Evolutionary conservation across 1,140 invertebrate species (phyloP).

Genomic region (Drosophila nigromelanica): DNA sequence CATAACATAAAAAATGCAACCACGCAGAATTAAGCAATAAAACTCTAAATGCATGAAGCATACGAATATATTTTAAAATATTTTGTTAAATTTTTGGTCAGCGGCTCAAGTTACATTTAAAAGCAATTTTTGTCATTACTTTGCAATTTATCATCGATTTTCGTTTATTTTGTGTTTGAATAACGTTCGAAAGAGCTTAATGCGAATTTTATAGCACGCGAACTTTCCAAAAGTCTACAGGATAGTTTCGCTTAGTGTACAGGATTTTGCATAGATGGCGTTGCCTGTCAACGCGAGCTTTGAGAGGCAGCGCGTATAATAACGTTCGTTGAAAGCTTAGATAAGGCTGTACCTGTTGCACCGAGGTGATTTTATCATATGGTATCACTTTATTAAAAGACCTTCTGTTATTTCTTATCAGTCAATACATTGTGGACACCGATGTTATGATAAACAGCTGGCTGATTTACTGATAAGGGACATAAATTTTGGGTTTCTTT

Average conservation of each 20-base stretch:
- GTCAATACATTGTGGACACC: background rate
- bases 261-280: constrained; percentile 59
- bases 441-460: constrained; percentile 22
- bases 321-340: constrained; percentile 25
- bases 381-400: background rate
- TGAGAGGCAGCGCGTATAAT: constrained; percentile 35
- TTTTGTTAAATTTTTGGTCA: constrained; percentile 5
- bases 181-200: constrained; percentile 12
- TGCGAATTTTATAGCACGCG: constrained; percentile 18
- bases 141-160: constrained; percentile 34
- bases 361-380: background rate
- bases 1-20: constrained; percentile 39
- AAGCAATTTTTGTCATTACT: constrained; percentile 42
- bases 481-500: background rate
- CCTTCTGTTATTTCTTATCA: constrained; percentile 17
- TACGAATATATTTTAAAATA: constrained; percentile 32
- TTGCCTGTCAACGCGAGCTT: constrained; percentile 34
- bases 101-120: constrained; percentile 43
- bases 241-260: constrained; percentile 18
- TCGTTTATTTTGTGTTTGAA: constrained; percentile 31
- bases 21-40: constrained; percentile 30
- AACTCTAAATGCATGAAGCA: constrained; percentile 23
- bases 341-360: constrained; percentile 54
- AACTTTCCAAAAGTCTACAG: constrained; percentile 38
- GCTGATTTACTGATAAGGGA: constrained; percentile 18